phyloP scores from a whole-genome alignment of 2,797 vertebrate species.

The Neomorphus geoffroyi region DNA sequence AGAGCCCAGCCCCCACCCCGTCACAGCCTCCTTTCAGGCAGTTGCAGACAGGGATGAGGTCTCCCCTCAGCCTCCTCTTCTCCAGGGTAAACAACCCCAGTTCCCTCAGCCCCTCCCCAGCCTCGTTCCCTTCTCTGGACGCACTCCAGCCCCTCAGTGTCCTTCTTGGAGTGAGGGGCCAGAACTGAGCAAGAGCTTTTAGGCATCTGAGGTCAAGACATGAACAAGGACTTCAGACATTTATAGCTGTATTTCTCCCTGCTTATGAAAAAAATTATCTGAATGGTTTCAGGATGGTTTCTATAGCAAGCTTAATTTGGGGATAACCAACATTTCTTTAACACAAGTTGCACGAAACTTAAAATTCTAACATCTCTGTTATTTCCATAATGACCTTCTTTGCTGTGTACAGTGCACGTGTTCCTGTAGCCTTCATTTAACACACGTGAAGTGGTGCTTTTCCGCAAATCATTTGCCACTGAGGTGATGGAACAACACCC shows the following conservation, averaged over 20 bases:
- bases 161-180: too few species aligned
- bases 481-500: neutral
- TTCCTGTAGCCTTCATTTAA: neutral
- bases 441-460: neutral
- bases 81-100: too few species aligned
- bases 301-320: conserved; percentile 29
- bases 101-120: too few species aligned
- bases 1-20: too few species aligned
- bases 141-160: too few species aligned
- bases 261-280: conserved; percentile 33
- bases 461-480: neutral
- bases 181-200: conserved; percentile 26
- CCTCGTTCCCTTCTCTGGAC: too few species aligned
- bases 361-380: neutral
- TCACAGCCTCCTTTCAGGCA: too few species aligned
- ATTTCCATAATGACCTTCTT: neutral
- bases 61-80: too few species aligned
- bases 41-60: too few species aligned
- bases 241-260: conserved; percentile 43
- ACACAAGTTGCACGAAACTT: neutral
- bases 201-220: conserved; percentile 38
- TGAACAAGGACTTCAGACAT: conserved; percentile 32
- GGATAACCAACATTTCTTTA: neutral
- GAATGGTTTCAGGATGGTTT: conserved; percentile 4
- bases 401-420: neutral